A percentile compares a stretch with the other conserved stretches of the same genome.
Evolutionary conservation across 2,888 invertebrate genomes (phyloP).

Genomic region (Acholoe squamosa): DNA sequence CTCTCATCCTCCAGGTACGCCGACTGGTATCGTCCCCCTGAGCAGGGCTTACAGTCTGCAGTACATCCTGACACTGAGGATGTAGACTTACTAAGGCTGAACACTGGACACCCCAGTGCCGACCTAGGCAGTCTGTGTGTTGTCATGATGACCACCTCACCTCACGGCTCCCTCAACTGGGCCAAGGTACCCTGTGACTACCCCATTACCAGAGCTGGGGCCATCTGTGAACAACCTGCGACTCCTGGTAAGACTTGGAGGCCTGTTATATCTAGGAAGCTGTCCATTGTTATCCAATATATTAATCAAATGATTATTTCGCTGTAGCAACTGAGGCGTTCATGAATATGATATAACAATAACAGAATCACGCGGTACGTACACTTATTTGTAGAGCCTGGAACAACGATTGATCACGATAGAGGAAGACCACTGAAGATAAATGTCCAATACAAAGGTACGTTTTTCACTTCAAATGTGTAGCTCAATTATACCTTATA

Average conservation of each 20-base stretch:
- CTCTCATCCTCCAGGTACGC: constrained; percentile 65
- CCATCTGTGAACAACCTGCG: constrained; percentile 67
- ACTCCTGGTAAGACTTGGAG: background rate
- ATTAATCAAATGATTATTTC: no score
- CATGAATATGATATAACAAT: no score
- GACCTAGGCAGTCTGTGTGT: constrained; percentile 69
- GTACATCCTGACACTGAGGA: constrained; percentile 63
- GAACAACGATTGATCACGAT: no score
- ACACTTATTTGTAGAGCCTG: no score
- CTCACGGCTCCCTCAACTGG: constrained; percentile 68
- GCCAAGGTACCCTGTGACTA: constrained; percentile 71
- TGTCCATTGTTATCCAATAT: no score
- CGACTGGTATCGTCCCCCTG: constrained; percentile 67
- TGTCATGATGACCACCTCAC: constrained; percentile 66
- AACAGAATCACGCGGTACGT: no score
- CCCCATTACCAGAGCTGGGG: constrained; percentile 67
- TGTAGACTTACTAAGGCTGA: constrained; percentile 63
- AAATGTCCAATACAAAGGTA: no score
- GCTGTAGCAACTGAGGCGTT: no score
- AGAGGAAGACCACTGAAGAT: no score
- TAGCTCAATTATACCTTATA: no score
- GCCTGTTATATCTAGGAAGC: no score
- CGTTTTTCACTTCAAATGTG: no score
- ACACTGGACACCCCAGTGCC: constrained; percentile 66
- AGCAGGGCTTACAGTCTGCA: constrained; percentile 64